Percentiles rank a stretch among this genome's conserved stretches.
phyloP scores from a whole-genome alignment of 2,888 invertebrate species.

The Oligia fasciuncula region DNA sequence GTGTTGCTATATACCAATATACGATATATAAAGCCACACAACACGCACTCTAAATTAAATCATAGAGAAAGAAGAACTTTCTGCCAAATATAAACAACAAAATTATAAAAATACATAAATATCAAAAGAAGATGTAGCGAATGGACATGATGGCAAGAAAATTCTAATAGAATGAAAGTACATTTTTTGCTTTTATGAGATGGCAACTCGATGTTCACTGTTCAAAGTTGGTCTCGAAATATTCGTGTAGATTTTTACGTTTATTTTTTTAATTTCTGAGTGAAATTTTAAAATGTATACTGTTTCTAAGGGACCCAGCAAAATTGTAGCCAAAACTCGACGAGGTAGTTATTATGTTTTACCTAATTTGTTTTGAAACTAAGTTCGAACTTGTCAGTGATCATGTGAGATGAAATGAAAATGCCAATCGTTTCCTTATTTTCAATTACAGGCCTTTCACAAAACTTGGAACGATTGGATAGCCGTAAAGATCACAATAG shows the following conservation, averaged over 20 bases:
- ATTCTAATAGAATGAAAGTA: background rate
- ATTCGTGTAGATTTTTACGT: conserved; percentile 80
- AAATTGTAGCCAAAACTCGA: conserved; percentile 96
- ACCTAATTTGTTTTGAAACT: conserved; percentile 44
- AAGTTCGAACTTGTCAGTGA: conserved; percentile 58
- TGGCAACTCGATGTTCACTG: conserved; percentile 58
- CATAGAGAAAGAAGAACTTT: background rate
- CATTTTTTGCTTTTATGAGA: background rate
- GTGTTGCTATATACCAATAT: conserved; percentile 30
- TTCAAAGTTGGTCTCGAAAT: conserved; percentile 71
- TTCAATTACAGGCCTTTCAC: conserved; percentile 92
- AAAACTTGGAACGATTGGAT: conserved; percentile 95
- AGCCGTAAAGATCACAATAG: conserved; percentile 93
- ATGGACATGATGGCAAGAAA: background rate
- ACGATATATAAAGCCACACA: background rate
- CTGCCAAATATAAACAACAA: background rate
- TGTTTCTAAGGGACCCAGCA: conserved; percentile 96
- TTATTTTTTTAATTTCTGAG: conserved; percentile 83
- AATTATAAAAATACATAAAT: background rate
- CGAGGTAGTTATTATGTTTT: conserved; percentile 89
- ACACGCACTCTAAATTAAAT: background rate
- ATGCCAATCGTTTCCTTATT: conserved; percentile 72
- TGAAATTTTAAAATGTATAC: conserved; percentile 93
- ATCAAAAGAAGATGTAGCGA: background rate
- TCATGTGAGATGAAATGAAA: conserved; percentile 67